Evolutionary conservation across 1,140 invertebrate genomes (phyloP).

Genomic region (Monomorium pharaonis): DNA sequence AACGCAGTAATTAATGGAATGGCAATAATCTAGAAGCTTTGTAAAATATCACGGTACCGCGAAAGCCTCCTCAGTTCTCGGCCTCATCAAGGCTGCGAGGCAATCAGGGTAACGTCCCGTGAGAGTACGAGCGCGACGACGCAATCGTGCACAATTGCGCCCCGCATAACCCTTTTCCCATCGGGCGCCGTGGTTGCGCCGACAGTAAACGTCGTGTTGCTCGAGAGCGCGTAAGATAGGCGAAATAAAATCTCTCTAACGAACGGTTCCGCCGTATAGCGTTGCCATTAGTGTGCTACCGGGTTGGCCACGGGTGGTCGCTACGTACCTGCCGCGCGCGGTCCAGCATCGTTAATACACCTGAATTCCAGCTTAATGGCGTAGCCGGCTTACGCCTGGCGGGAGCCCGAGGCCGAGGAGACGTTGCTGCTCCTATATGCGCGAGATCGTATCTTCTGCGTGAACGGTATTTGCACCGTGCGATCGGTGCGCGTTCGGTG

Average conservation of each 20-base stretch:
- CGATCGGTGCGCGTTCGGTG: background rate
- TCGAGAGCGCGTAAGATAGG: slow-evolving; percentile 59
- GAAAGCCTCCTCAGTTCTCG: background rate
- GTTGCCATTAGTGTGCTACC: slow-evolving; percentile 69
- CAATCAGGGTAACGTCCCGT: slow-evolving; percentile 14
- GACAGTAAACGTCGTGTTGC: slow-evolving; percentile 41
- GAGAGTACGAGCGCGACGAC: slow-evolving; percentile 19
- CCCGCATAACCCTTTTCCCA: slow-evolving; percentile 36
- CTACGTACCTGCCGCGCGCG: slow-evolving; percentile 59
- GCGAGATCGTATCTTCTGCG: slow-evolving; percentile 66
- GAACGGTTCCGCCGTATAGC: slow-evolving; percentile 58
- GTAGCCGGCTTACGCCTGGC: slow-evolving; percentile 47
- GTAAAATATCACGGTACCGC: background rate
- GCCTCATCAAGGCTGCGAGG: background rate
- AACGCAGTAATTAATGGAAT: slow-evolving; percentile 2
- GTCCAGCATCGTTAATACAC: slow-evolving; percentile 70
- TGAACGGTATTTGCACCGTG: slow-evolving; percentile 48
- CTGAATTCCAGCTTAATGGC: slow-evolving; percentile 76
- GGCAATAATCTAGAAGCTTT: background rate
- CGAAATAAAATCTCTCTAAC: slow-evolving; percentile 72
- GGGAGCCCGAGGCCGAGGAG: background rate
- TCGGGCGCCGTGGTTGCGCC: background rate
- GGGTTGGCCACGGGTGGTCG: slow-evolving; percentile 65
- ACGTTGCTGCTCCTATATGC: slow-evolving; percentile 45
- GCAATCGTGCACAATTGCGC: slow-evolving; percentile 37